Conservation (phyloP, 2,888 invertebrate genomes). For the Noctua janthe region DNA sequence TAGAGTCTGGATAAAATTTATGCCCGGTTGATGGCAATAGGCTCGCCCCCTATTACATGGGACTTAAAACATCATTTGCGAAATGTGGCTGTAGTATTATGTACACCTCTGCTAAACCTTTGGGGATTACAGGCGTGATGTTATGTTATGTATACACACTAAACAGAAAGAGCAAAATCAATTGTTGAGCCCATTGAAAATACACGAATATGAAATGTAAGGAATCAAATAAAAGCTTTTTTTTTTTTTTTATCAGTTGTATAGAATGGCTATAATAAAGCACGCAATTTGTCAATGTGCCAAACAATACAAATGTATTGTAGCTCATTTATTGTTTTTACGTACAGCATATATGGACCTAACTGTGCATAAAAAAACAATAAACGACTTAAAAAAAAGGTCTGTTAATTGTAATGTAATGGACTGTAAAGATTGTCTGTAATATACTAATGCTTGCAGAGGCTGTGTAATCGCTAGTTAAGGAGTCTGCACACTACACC, state of each 20-base stretch:
- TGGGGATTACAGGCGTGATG: too few species aligned
- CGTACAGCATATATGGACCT: not conserved
- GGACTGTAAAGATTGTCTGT: not conserved
- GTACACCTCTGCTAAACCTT: too few species aligned
- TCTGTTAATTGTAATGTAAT: not conserved
- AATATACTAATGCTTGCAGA: not conserved
- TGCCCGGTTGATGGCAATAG: too few species aligned
- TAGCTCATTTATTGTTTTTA: not conserved
- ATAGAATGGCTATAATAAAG: not conserved
- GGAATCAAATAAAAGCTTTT: too few species aligned
- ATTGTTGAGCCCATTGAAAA: too few species aligned
- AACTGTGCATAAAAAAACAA: not conserved
- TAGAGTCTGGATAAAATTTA: too few species aligned
- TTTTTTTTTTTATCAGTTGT: not conserved
- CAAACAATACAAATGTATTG: not conserved
- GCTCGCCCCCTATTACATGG: too few species aligned
- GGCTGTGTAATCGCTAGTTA: not conserved
- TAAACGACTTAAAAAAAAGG: not conserved
- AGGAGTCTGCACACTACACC: not conserved
- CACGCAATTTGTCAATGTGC: not conserved
- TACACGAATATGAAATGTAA: too few species aligned
- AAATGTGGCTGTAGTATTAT: too few species aligned
- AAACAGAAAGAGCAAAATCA: too few species aligned
- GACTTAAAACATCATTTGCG: too few species aligned
- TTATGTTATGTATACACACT: too few species aligned